These are phyloP conservation scores for Periparus ater DNA, from an alignment of 2,797 vertebrate species.

Conservation along the genomic window DNA sequence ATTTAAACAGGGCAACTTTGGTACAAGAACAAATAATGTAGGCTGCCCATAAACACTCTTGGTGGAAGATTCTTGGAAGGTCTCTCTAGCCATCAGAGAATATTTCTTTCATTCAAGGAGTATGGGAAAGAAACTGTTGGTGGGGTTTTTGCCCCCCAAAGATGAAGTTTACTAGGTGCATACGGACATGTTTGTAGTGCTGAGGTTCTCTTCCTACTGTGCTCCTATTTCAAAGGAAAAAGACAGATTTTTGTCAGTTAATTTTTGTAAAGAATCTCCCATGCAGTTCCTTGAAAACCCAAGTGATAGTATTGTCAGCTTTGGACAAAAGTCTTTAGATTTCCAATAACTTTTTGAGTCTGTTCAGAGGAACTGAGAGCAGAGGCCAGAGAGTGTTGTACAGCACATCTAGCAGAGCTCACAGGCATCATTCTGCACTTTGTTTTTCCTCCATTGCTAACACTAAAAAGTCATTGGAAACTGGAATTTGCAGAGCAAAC, in stretches of 20 bases:
- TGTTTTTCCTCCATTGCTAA: neutral
- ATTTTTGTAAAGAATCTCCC: neutral
- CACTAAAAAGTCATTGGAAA: neutral
- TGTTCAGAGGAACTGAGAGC: neutral
- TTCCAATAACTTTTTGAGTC: neutral
- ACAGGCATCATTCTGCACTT: neutral
- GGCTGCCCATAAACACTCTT: neutral
- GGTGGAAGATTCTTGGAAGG: neutral
- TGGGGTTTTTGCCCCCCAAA: neutral
- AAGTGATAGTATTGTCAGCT: neutral
- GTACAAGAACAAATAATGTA: neutral
- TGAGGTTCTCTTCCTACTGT: neutral
- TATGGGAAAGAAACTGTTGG: neutral
- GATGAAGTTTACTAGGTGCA: neutral
- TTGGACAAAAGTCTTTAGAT: neutral
- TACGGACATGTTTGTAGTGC: neutral
- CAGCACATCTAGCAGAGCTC: neutral
- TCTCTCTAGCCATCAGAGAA: neutral
- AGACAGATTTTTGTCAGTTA: neutral
- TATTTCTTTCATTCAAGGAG: neutral
- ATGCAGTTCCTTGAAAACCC: neutral
- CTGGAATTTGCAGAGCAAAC: neutral
- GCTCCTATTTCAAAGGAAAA: neutral
- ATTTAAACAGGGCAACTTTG: slow-evolving; percentile 2
- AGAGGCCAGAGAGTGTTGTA: neutral